Evolutionary conservation across 2,888 invertebrate genomes (phyloP).

Genomic region (Cabera pusaria): DNA sequence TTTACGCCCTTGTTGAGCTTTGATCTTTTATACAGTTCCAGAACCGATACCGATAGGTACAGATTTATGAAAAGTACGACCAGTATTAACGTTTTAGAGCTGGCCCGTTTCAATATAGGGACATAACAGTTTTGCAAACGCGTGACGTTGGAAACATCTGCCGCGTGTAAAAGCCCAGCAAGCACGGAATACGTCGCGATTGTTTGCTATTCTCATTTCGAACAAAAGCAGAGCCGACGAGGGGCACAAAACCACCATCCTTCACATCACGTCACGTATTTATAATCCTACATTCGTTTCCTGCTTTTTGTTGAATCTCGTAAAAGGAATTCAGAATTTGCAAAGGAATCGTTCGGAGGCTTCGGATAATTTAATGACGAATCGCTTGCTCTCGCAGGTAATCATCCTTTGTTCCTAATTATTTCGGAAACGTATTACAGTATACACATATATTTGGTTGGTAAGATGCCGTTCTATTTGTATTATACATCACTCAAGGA

Average conservation of each 20-base stretch:
- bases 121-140: too few relatives aligned
- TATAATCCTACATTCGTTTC: slow-evolving; percentile 75
- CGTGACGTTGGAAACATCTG: too few relatives aligned
- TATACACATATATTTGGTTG: slow-evolving; percentile 22
- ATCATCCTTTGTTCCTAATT: slow-evolving; percentile 32
- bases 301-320: slow-evolving; percentile 74
- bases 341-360: slow-evolving; percentile 48
- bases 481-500: too few relatives aligned
- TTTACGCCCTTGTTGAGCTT: too few relatives aligned
- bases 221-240: slow-evolving; percentile 54
- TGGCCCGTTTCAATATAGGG: too few relatives aligned
- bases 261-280: slow-evolving; percentile 72
- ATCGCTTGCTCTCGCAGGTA: slow-evolving; percentile 31
- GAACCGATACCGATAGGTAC: too few relatives aligned
- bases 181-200: slow-evolving; percentile 40
- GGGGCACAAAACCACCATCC: slow-evolving; percentile 74
- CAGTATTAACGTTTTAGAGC: too few relatives aligned
- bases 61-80: too few relatives aligned
- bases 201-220: slow-evolving; percentile 63
- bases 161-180: slow-evolving; percentile 6
- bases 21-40: too few relatives aligned
- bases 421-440: slow-evolving; percentile 27
- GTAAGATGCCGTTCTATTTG: too few relatives aligned
- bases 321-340: slow-evolving; percentile 61
- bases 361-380: slow-evolving; percentile 37